A percentile compares a stretch with the other conserved stretches of the same genome.
Conservation (phyloP, 2,113 vertebrate genomes). For the Hiodon alosoides region DNA sequence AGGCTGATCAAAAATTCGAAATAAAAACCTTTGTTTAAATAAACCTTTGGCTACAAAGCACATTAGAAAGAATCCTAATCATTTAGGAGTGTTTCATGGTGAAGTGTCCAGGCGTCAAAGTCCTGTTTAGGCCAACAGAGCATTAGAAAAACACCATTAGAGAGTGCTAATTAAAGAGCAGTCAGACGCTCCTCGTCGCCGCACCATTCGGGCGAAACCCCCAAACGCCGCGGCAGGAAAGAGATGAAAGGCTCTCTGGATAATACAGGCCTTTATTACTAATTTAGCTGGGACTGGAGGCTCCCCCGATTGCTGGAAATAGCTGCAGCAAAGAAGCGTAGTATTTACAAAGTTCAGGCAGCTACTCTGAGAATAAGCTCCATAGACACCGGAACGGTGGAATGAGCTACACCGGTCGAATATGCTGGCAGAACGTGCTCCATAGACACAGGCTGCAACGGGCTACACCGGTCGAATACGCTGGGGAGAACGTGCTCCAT, state of each 20-base stretch:
- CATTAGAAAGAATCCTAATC: too few species aligned
- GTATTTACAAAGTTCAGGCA: slow-evolving; percentile 13
- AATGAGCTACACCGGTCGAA: too few species aligned
- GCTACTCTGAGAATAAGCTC: too few species aligned
- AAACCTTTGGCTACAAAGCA: too few species aligned
- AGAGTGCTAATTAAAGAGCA: slow-evolving; percentile 43
- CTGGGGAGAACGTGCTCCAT: not conserved
- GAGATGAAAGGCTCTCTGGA: slow-evolving; percentile 52
- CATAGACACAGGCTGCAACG: too few species aligned
- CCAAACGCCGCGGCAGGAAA: slow-evolving; percentile 41
- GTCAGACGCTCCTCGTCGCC: slow-evolving; percentile 43
- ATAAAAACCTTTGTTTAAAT: too few species aligned
- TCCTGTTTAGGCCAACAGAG: not conserved
- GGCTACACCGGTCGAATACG: too few species aligned
- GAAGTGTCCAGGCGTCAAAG: slow-evolving; percentile 18
- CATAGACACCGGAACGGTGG: too few species aligned
- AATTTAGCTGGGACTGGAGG: slow-evolving; percentile 47
- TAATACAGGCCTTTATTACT: slow-evolving; percentile 43
- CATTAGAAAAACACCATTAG: slow-evolving; percentile 27
- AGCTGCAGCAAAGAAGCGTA: slow-evolving; percentile 31
- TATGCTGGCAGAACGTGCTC: too few species aligned
- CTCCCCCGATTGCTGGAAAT: slow-evolving; percentile 27
- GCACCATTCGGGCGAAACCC: slow-evolving; percentile 43
- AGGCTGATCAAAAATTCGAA: too few species aligned
- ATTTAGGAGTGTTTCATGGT: slow-evolving; percentile 3